These are phyloP conservation scores for Onthophagus taurus DNA, from an alignment of 1,140 invertebrate species.

Conservation along the genomic window DNA sequence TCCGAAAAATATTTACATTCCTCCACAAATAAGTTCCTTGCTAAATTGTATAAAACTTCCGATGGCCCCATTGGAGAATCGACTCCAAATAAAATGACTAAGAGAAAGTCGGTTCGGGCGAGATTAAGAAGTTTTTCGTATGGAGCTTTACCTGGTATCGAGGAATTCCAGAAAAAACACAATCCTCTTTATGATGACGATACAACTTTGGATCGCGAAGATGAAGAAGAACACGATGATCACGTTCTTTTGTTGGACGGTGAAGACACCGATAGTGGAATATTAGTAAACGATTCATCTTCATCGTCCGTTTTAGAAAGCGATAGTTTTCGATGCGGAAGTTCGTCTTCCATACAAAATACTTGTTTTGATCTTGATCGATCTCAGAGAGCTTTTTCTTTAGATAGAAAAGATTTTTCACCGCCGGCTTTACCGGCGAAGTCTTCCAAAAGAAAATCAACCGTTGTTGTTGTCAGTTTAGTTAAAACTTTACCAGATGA, in stretches of 20 bases:
- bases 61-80: conserved; percentile 35
- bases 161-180: conserved; percentile 57
- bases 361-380: not conserved
- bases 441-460: conserved; percentile 14
- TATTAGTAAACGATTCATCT: conserved; percentile 61
- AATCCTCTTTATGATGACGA: conserved; percentile 54
- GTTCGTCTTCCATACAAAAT: conserved; percentile 42
- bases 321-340: conserved; percentile 45
- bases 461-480: conserved; percentile 54
- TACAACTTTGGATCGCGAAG: conserved; percentile 37
- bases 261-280: conserved; percentile 66
- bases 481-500: conserved; percentile 53
- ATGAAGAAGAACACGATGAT: conserved; percentile 23
- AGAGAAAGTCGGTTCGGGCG: conserved; percentile 42
- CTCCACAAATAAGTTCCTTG: conserved; percentile 56
- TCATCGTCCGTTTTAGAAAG: conserved; percentile 57
- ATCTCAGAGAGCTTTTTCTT: conserved; percentile 15
- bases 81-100: conserved; percentile 37
- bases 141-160: conserved; percentile 59
- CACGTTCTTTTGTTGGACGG: conserved; percentile 22
- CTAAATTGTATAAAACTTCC: conserved; percentile 52
- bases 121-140: conserved; percentile 67
- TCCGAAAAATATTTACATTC: conserved; percentile 60
- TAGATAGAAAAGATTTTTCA: conserved; percentile 11
- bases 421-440: conserved; percentile 4